Conservation (phyloP, 2,113 vertebrate genomes). For the Sterna hirundo region DNA sequence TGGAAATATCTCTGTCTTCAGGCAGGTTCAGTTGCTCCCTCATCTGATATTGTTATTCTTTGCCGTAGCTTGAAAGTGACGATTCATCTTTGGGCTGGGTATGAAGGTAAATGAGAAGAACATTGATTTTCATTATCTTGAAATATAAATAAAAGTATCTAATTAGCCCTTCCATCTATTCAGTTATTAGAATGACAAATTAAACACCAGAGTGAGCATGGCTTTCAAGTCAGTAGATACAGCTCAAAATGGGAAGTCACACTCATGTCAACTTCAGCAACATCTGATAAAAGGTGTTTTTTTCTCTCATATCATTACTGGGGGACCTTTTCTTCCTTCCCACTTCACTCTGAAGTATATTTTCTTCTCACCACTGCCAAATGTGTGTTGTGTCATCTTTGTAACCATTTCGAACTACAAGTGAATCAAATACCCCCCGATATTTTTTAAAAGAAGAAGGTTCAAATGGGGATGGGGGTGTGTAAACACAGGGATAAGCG, state of each 20-base stretch:
- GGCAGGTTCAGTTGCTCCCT: background rate
- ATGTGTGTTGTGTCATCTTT: background rate
- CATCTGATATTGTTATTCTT: background rate
- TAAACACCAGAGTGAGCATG: background rate
- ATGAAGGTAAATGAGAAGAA: background rate
- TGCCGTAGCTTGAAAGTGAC: background rate
- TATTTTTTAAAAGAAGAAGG: background rate
- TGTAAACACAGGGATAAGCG: rapidly evolving
- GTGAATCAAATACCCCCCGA: background rate
- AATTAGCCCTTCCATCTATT: constrained; percentile 16
- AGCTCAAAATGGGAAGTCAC: background rate
- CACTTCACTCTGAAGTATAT: background rate
- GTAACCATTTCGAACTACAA: background rate
- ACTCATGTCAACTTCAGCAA: background rate
- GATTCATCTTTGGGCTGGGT: background rate
- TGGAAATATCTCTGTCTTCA: background rate
- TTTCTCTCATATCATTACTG: background rate
- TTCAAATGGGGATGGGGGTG: background rate
- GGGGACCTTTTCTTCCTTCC: background rate
- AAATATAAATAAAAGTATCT: constrained; percentile 27
- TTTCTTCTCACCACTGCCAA: background rate
- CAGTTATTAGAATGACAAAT: background rate
- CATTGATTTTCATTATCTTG: background rate
- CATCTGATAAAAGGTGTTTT: background rate
- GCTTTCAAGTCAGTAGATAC: background rate